phyloP scores from a whole-genome alignment of 2,888 invertebrate species.

The Kryphioiulus occultus region DNA sequence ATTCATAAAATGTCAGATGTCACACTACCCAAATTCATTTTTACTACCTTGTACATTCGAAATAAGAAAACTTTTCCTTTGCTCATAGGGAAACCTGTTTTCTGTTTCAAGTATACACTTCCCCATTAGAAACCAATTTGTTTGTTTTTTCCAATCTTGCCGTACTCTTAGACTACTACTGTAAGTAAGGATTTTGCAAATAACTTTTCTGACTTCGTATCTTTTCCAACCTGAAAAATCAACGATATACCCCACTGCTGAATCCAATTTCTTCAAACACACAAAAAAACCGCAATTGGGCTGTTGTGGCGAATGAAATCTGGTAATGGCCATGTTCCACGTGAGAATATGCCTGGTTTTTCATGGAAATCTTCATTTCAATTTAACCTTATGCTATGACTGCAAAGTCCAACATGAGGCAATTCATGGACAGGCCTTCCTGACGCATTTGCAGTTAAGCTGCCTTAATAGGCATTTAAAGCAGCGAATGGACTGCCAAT shows the following conservation, averaged over 20 bases:
- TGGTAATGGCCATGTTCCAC: not conserved
- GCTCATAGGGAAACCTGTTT: no score
- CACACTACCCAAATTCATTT: no score
- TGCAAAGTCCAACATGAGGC: not conserved
- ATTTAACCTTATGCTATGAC: not conserved
- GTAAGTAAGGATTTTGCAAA: not conserved
- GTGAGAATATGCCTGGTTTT: not conserved
- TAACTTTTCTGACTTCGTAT: not conserved
- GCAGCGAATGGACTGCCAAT: conserved; percentile 16
- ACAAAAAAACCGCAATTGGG: not conserved
- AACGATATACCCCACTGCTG: not conserved
- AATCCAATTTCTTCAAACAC: conserved; percentile 3
- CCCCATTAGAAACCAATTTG: no score
- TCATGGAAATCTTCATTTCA: not conserved
- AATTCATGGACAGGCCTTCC: conserved; percentile 14
- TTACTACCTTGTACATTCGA: no score
- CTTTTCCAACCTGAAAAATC: not conserved
- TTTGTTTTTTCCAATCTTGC: no score
- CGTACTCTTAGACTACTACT: no score
- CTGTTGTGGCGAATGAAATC: not conserved
- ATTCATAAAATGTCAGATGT: no score
- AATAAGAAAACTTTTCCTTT: no score
- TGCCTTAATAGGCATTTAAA: conserved; percentile 23
- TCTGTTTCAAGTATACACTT: no score
- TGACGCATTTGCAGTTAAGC: conserved; percentile 16